Evolutionary conservation across 2,888 invertebrate species (phyloP).

Genomic region (Athalia circularis): DNA sequence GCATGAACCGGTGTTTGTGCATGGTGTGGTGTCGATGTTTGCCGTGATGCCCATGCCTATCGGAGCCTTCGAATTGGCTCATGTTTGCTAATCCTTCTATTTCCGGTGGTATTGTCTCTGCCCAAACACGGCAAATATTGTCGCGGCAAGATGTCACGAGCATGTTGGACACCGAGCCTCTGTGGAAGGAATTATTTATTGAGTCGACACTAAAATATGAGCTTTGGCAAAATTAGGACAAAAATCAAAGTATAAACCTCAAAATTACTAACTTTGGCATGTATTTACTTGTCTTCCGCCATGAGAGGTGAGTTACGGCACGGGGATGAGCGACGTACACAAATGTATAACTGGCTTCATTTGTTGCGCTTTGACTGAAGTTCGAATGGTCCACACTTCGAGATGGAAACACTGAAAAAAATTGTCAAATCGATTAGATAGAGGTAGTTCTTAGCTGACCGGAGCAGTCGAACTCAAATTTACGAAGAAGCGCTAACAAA

Average conservation of each 20-base stretch:
- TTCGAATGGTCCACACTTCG: conserved; percentile 80
- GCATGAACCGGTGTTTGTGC: conserved; percentile 97
- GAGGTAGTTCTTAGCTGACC: not conserved
- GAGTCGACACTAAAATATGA: no score
- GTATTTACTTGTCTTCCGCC: conserved; percentile 99
- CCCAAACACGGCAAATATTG: conserved; percentile 99
- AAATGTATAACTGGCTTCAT: conserved; percentile 91
- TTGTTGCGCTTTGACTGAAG: conserved; percentile 71
- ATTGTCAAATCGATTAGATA: conserved; percentile 55
- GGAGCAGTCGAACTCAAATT: no score
- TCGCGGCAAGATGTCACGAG: conserved; percentile 98
- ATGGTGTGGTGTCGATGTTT: conserved; percentile 89
- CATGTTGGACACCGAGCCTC: conserved; percentile 98
- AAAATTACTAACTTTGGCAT: conserved; percentile 91
- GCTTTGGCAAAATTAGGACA: no score
- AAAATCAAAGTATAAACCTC: not conserved
- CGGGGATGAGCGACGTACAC: conserved; percentile 97
- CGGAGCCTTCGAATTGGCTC: conserved; percentile 79
- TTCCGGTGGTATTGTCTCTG: conserved; percentile 97
- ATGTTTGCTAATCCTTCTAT: conserved; percentile 88
- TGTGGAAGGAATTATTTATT: conserved; percentile 65
- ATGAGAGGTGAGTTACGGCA: conserved; percentile 97
- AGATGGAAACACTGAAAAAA: conserved; percentile 85
- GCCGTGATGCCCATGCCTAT: conserved; percentile 81
- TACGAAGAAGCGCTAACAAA: no score